These are phyloP conservation scores for Dendronephthya gigantea DNA, from an alignment of 64 coral and sea anemone genomes.

Conservation along the genomic window DNA sequence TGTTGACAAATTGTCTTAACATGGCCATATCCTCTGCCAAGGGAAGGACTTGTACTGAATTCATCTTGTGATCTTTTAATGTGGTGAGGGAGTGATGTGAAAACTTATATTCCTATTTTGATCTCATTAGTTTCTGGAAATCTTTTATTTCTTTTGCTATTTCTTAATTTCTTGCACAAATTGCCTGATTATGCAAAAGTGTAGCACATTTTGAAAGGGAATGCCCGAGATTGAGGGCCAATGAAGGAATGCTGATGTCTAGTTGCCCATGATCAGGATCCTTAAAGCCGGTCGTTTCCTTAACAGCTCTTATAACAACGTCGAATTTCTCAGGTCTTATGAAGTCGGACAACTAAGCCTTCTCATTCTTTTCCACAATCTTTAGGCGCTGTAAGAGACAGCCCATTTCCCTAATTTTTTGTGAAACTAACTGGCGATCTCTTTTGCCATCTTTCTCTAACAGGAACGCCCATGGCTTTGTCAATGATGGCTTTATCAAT, in stretches of 20 bases:
- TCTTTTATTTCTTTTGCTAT: constrained; percentile 25
- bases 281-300: constrained; percentile 16
- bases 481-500: constrained; percentile 14
- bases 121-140: constrained; percentile 25
- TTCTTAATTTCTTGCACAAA: constrained; percentile 11
- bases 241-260: constrained; percentile 27
- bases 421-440: not conserved
- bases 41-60: constrained; percentile 2
- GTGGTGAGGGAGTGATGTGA: constrained; percentile 40
- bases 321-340: constrained; percentile 38
- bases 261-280: constrained; percentile 14
- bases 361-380: not conserved
- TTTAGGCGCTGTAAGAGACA: not conserved
- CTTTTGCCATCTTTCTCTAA: not conserved
- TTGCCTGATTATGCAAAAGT: constrained; percentile 18
- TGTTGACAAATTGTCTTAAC: constrained; percentile 1
- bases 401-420: constrained; percentile 26
- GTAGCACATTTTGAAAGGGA: constrained; percentile 32
- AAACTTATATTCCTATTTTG: constrained; percentile 30
- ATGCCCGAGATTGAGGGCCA: constrained; percentile 32
- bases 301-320: constrained; percentile 12
- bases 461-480: constrained; percentile 9
- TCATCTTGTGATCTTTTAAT: not conserved
- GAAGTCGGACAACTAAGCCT: not conserved
- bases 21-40: constrained; percentile 10